phyloP scores from a whole-genome alignment of 2,888 invertebrate genomes.

The Microctonus hyperodae region DNA sequence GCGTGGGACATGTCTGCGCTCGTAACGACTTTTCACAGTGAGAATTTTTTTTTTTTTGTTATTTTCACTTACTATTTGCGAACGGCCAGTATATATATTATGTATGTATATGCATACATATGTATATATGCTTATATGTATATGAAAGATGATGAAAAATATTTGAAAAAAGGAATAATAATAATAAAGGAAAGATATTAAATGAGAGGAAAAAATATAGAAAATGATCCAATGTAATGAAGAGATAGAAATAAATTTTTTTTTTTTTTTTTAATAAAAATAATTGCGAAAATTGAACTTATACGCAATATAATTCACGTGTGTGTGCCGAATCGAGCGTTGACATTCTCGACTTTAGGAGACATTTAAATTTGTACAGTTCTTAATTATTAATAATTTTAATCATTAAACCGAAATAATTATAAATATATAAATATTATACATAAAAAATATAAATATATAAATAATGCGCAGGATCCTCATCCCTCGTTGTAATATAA shows the following conservation, averaged over 20 bases:
- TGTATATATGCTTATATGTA: too few species aligned
- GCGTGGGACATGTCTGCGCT: conserved; percentile 40
- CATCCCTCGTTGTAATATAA: conserved; percentile 50
- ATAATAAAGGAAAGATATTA: conserved; percentile 7
- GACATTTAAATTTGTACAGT: conserved; percentile 64
- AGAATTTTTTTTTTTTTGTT: neutral
- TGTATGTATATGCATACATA: neutral
- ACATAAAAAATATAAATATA: conserved; percentile 30
- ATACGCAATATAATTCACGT: neutral
- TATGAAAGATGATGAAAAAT: conserved; percentile 7
- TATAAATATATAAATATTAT: conserved; percentile 33
- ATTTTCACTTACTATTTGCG: neutral
- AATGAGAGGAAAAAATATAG: conserved; percentile 1
- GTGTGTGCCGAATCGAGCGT: conserved; percentile 54
- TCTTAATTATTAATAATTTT: conserved; percentile 63
- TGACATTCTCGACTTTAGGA: conserved; percentile 59
- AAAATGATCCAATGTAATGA: neutral
- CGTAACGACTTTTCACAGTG: conserved; percentile 29
- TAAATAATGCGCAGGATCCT: conserved; percentile 39
- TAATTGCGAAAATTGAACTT: neutral
- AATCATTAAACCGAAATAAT: conserved; percentile 49
- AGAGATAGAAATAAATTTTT: conserved; percentile 10
- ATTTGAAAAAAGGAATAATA: conserved; percentile 14
- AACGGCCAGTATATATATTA: conserved; percentile 14
- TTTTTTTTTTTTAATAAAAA: too few species aligned